phyloP scores from a whole-genome alignment of 2,797 vertebrate species.

The Peromyscus aztecus region DNA sequence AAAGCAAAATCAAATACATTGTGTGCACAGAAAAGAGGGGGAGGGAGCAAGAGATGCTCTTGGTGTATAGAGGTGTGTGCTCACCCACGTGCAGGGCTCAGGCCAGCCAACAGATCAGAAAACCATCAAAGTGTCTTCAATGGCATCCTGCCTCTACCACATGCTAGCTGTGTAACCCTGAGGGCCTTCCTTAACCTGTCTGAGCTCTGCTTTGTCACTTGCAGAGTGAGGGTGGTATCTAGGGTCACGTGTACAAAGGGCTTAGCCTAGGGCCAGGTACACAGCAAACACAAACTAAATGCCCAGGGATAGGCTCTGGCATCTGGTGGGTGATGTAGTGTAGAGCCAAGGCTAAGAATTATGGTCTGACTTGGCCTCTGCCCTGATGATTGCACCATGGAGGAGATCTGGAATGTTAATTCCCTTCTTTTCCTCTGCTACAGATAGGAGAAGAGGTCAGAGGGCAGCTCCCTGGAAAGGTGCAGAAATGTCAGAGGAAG shows the following conservation, averaged over 20 bases:
- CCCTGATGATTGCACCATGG: accelerated
- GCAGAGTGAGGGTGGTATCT: neutral
- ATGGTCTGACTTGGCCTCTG: neutral
- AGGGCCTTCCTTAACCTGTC: neutral
- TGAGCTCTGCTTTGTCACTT: neutral
- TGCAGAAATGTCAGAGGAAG: neutral
- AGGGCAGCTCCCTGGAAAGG: slow-evolving; percentile 1
- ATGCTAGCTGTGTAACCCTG: neutral
- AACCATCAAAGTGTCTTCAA: neutral
- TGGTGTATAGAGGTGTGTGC: neutral
- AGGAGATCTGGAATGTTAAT: neutral
- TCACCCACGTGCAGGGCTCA: neutral
- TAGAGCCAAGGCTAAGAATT: neutral
- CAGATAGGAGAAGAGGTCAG: neutral
- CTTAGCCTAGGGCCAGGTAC: neutral
- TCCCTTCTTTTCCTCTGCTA: neutral
- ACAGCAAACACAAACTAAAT: neutral
- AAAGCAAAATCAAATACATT: neutral
- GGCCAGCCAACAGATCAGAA: neutral
- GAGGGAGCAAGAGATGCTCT: neutral
- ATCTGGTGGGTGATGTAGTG: neutral
- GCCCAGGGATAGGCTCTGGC: neutral
- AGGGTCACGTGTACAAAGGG: neutral
- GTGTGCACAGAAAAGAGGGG: neutral
- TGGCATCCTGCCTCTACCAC: neutral